Base-by-base conservation (phyloP, 2,888 invertebrate species). In the Ceraclea dissimilis region DNA sequence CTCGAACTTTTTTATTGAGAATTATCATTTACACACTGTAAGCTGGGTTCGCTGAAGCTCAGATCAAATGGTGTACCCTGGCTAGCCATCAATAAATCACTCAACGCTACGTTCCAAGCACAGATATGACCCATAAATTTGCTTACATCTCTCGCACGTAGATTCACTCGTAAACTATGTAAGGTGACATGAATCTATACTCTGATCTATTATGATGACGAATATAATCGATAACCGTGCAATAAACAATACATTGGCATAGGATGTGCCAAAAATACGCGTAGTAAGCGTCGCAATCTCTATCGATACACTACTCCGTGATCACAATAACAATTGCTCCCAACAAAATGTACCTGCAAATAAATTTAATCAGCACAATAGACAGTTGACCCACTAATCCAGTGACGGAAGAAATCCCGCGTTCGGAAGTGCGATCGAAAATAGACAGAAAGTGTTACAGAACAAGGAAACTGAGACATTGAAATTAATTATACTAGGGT, bases 181-280 rank as follows among this genome's bases (percentile, higher is more conserved):
- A 26, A 26, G 26, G 26, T 26, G 26, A 10, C 26, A 26, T 26
- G 26, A 4, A 26, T 10, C 26, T 26, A 26, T 26, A 10, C 26
- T 26, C 10, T 10, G 26, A 26, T 26, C 26, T 26, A 39, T 39
- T n/a, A n/a, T 4, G n/a, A 16, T 16, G 31, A 31, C 11, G 51
- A 51, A 51, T 51, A n/a, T n/a, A 51, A 58, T 58, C 39, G 33
- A 46, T 52, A 39, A 26, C 54, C 52, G 44, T 44, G 44, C 61
- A 47, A 61, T 58, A 60, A 59, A 62, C 58, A 56, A 59, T 47
- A 51, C 54, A 51, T 62, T 57, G 62, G 53, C 52, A 54, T 53
- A 48, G 56, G 13, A n/a, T 39, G 39, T 39, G 39, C 39, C 58
- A n/a, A 56, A 62, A 62, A 60, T 60, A 62, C 58, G 56, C 56